Evolutionary conservation across 2,888 invertebrate species (phyloP).

Genomic region (Neoaliturus tenellus): DNA sequence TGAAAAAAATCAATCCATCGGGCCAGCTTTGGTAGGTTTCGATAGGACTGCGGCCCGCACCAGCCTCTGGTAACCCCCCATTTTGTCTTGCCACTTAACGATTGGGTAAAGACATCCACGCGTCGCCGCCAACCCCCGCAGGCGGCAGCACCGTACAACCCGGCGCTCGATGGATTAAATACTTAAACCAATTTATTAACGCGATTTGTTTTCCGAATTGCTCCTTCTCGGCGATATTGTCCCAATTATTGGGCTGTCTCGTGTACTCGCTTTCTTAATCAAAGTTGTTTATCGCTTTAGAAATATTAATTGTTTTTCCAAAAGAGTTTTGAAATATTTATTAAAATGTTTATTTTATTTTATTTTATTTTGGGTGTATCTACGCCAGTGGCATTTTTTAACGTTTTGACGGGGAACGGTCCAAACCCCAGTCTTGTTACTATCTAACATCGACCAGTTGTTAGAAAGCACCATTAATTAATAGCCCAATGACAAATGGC

Average conservation of each 20-base stretch:
- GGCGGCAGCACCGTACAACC: slow-evolving; percentile 20
- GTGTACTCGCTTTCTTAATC: not conserved
- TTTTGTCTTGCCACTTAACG: slow-evolving; percentile 56
- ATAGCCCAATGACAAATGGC: too few species aligned
- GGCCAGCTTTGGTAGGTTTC: slow-evolving; percentile 21
- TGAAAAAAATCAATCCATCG: slow-evolving; percentile 39
- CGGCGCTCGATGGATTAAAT: slow-evolving; percentile 27
- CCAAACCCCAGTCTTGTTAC: too few species aligned
- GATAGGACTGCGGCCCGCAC: slow-evolving; percentile 25
- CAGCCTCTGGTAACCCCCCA: slow-evolving; percentile 50
- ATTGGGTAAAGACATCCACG: slow-evolving; percentile 53
- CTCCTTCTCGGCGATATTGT: not conserved
- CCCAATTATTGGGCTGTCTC: not conserved
- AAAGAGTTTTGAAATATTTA: too few species aligned
- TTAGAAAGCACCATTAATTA: too few species aligned
- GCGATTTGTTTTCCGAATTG: slow-evolving; percentile 19
- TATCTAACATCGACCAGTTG: too few species aligned
- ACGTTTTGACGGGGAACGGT: too few species aligned
- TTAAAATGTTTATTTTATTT: too few species aligned
- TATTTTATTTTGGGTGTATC: too few species aligned
- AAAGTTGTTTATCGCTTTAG: not conserved
- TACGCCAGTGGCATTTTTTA: too few species aligned
- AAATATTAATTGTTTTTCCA: too few species aligned
- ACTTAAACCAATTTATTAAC: slow-evolving; percentile 45
- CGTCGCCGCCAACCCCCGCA: not conserved